Conservation (phyloP, 2,113 vertebrate species). For the Heptranchias perlo region DNA sequence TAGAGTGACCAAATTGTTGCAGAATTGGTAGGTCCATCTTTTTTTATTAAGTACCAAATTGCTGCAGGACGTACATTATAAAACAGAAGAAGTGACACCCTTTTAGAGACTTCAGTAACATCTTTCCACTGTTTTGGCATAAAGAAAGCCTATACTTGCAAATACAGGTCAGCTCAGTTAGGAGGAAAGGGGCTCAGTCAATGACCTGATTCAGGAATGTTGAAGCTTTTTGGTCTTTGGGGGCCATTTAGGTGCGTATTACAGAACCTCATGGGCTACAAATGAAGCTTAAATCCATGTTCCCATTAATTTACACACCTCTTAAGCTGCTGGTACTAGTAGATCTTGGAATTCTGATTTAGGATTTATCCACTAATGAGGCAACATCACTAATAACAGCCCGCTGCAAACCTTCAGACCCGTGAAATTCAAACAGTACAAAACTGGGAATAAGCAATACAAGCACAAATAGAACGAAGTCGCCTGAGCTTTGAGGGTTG, state of each 20-base stretch:
- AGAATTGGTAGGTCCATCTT: neutral
- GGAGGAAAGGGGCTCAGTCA: neutral
- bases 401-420: neutral
- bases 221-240: neutral
- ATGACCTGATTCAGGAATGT: neutral
- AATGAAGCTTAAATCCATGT: neutral
- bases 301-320: no score
- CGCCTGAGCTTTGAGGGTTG: neutral
- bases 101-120: neutral
- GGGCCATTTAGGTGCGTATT: neutral
- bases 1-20: neutral
- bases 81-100: neutral
- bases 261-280: neutral
- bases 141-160: neutral
- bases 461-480: neutral
- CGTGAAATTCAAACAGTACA: neutral
- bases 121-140: neutral
- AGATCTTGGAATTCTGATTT: neutral
- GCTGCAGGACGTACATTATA: neutral
- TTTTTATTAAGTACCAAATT: neutral
- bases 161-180: neutral
- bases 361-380: neutral
- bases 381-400: neutral
- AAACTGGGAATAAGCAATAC: neutral
- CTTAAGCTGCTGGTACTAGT: neutral